A percentile compares a stretch with the other conserved stretches of the same genome.
These are phyloP conservation scores for Acanthoscelides obtectus DNA, from an alignment of 2,888 invertebrate genomes.

Conservation along the genomic window DNA sequence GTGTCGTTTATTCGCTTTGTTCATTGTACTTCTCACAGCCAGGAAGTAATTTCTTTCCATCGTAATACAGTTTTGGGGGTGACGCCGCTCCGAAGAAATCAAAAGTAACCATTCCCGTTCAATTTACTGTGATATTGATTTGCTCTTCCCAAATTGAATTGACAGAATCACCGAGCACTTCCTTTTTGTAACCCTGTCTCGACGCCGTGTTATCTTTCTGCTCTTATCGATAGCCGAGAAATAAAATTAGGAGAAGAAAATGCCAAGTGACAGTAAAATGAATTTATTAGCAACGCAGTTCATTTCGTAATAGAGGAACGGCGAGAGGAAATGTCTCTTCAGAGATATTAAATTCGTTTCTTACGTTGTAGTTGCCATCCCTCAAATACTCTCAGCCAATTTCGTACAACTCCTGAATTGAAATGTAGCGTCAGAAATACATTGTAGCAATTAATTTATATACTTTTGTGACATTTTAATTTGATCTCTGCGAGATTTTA, in stretches of 20 bases:
- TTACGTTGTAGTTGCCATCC: neutral
- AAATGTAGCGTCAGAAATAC: no score
- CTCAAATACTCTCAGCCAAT: neutral
- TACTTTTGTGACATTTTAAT: no score
- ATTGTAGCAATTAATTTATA: no score
- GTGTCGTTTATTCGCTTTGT: neutral
- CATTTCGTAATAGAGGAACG: neutral
- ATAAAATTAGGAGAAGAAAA: neutral
- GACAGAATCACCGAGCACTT: neutral
- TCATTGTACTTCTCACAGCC: neutral
- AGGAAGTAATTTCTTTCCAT: neutral
- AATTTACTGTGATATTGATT: neutral
- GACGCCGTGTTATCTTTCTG: neutral
- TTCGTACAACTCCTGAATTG: no score
- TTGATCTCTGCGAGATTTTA: no score
- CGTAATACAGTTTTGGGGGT: neutral
- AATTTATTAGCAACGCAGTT: neutral
- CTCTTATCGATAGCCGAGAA: neutral
- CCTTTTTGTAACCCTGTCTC: neutral
- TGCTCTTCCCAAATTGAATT: neutral
- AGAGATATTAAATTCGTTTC: neutral
- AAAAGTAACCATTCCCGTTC: neutral
- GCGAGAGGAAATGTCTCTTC: neutral
- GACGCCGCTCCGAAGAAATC: neutral
- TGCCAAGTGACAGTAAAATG: neutral